A percentile compares a stretch with the other conserved stretches of the same genome.
These are phyloP conservation scores for Xanthorhoe spadicearia DNA, from an alignment of 2,888 invertebrate genomes.

Conservation along the genomic window DNA sequence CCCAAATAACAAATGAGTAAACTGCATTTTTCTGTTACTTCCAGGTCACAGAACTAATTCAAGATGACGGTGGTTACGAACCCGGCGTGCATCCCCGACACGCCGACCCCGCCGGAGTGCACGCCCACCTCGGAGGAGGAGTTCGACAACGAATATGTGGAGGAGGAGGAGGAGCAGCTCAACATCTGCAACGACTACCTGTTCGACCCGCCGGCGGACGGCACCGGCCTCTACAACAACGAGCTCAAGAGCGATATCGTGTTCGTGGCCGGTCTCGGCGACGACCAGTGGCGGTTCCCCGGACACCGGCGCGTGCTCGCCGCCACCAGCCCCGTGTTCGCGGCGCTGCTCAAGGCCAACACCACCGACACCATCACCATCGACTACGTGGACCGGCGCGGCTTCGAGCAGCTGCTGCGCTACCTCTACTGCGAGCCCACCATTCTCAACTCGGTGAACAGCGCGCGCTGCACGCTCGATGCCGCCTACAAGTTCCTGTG, in stretches of 20 bases:
- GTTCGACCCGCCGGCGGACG: constrained; percentile 17
- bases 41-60: constrained; percentile 57
- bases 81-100: constrained; percentile 61
- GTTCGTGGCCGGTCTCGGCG: constrained; percentile 87
- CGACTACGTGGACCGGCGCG: constrained; percentile 86
- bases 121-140: constrained; percentile 29
- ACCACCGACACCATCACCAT: constrained; percentile 76
- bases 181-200: constrained; percentile 22
- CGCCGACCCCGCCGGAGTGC: constrained; percentile 25
- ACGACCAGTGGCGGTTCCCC: constrained; percentile 88
- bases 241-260: constrained; percentile 86
- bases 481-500: constrained; percentile 91
- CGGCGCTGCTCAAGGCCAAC: constrained; percentile 80
- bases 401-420: constrained; percentile 87
- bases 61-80: constrained; percentile 81
- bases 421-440: constrained; percentile 87
- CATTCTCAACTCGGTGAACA: constrained; percentile 85
- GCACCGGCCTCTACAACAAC: constrained; percentile 73
- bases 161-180: constrained; percentile 59
- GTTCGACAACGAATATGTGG: constrained; percentile 52
- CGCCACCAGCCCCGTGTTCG: constrained; percentile 86
- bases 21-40: constrained; percentile 47
- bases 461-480: constrained; percentile 88
- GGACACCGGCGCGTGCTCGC: constrained; percentile 87
- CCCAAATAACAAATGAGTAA: constrained; percentile 12